Evolutionary conservation across 2,888 invertebrate species (phyloP), one percentile per base, ranked within the genome.

Genomic region (Lydus trimaculatus): DNA sequence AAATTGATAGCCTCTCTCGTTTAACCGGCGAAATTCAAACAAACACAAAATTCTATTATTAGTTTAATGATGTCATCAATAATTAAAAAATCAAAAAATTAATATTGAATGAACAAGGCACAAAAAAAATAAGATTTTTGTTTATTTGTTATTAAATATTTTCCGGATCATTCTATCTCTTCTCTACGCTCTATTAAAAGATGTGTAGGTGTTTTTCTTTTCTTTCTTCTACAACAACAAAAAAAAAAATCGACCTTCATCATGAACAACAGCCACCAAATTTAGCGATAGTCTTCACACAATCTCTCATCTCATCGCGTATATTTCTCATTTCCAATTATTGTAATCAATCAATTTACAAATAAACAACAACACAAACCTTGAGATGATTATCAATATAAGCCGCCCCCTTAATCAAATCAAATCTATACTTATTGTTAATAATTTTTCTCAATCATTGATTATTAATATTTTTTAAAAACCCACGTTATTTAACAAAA

Each of bases 61-160:
- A 74, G 70, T 58, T 28, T 64, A 60, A 66, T 76, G 77, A 76
- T 76, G 73, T 77, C 76, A 76, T 66, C 25, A 56, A 25, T 56
- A 25, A 56, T 56, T 62, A 65, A 48, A 64, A 61, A 67, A 71
- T 17, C 2, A 20, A 20, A 2, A 48, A 2, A 72, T 31, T 31
- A 1, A 33, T 17, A 17, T 43, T 71, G 73, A 71, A 73, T 76
- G 76, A 75, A 75, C 75, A n/a, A n/a, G n/a, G n/a, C n/a, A n/a
- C 73, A 73, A 73, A 73, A 73, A 59, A 63, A 17, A 5, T 11
- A 20, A 6, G 13, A 28, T 36, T n/a, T 61, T 33, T 36, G 15
- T 39, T 61, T 61, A 61, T 48, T 48, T 39, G 5, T 48, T 48
- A 6, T 25, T 56, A 20, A 52, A 20, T 52, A 52, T 23, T 20